Conservation (phyloP, 2,797 vertebrate genomes). For the Hippopotamyrus pictus region DNA sequence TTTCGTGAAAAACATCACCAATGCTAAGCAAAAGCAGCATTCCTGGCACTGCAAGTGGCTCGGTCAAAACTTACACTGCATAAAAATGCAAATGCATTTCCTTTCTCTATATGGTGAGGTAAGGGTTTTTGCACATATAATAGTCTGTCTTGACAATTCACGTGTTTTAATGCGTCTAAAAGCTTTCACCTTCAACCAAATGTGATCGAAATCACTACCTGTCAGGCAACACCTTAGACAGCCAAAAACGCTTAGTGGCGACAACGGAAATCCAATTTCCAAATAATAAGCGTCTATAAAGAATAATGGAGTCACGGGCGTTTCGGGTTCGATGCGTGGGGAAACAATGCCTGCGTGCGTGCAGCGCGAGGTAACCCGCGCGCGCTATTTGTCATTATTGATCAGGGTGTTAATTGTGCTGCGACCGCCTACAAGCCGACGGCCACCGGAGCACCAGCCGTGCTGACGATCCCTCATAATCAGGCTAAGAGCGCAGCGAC, state of each 20-base stretch:
- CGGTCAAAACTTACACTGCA: not conserved
- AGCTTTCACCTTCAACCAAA: not conserved
- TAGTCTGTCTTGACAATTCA: not conserved
- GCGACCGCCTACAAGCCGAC: not conserved
- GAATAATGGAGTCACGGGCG: not conserved
- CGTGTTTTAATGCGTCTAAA: not conserved
- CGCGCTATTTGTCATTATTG: not conserved
- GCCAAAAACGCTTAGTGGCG: not conserved
- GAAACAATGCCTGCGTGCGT: slow-evolving; percentile 27
- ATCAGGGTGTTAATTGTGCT: slow-evolving; percentile 12
- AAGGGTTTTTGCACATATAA: not conserved
- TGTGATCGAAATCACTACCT: not conserved
- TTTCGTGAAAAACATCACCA: not conserved
- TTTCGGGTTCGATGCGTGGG: not conserved
- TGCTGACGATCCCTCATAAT: slow-evolving; percentile 19
- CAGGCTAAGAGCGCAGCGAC: slow-evolving; percentile 39
- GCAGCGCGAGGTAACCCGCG: slow-evolving; percentile 18
- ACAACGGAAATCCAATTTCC: not conserved
- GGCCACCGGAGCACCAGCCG: slow-evolving; percentile 4
- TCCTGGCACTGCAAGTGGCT: not conserved
- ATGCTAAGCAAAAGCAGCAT: not conserved
- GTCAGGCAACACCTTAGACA: not conserved
- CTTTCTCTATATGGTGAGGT: not conserved
- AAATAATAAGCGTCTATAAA: not conserved
- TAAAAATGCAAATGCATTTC: not conserved